phyloP scores from a whole-genome alignment of 2,797 vertebrate species.

The Petrocephalus sullivani region DNA sequence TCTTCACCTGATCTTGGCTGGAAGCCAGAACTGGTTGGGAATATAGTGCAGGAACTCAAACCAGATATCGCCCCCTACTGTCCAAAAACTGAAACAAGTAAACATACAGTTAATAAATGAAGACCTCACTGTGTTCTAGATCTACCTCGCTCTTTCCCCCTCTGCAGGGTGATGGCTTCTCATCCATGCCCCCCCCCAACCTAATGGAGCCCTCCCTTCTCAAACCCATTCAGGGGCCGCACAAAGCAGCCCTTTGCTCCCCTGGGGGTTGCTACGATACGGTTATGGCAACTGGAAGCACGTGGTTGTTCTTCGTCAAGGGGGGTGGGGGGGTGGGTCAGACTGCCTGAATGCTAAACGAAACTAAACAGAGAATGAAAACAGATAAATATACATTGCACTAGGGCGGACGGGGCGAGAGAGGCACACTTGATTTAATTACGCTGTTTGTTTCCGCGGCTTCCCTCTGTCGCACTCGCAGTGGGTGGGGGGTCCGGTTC shows the following conservation, averaged over 20 bases:
- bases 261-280: constrained; percentile 62
- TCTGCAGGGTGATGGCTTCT: not conserved
- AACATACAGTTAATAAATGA: not conserved
- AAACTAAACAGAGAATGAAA: constrained; percentile 18
- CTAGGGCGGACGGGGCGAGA: not conserved
- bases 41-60: not conserved
- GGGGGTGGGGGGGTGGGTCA: constrained; percentile 25
- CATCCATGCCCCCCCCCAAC: not conserved
- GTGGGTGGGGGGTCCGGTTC: not conserved
- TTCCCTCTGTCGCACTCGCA: constrained; percentile 30
- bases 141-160: not conserved
- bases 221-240: not conserved
- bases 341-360: constrained; percentile 40
- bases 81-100: not conserved
- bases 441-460: constrained; percentile 45
- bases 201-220: not conserved
- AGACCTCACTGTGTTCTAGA: not conserved
- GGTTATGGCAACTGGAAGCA: constrained; percentile 45
- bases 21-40: not conserved
- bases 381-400: constrained; percentile 21
- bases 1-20: not conserved
- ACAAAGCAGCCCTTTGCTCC: constrained; percentile 58
- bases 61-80: not conserved
- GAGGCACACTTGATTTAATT: constrained; percentile 44
- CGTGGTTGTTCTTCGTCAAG: constrained; percentile 47